Percentiles rank a stretch among this genome's conserved stretches.
Conservation (phyloP, 2,797 vertebrate genomes). For the Megaceryle alcyon region DNA sequence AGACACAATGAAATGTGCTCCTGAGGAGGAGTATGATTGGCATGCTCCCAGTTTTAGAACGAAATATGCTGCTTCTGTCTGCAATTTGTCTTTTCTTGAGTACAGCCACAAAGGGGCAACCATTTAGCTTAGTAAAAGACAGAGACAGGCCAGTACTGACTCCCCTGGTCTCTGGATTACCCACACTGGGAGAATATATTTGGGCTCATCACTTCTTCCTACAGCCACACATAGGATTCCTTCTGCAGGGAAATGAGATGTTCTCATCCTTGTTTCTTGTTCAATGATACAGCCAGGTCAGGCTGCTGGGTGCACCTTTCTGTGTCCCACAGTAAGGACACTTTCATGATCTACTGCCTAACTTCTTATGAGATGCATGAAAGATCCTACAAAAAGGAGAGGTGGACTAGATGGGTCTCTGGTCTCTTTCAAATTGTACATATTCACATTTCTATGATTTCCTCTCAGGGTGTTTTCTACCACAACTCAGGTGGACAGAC, state of each 20-base stretch:
- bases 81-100: not conserved
- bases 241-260: not conserved
- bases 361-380: not conserved
- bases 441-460: not conserved
- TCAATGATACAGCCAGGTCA: not conserved
- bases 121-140: not conserved
- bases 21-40: not conserved
- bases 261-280: not conserved
- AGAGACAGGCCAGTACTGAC: not conserved
- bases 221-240: not conserved
- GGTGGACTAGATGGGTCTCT: not conserved
- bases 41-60: not conserved
- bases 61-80: not conserved
- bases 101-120: not conserved
- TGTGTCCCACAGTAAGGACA: not conserved
- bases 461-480: not conserved
- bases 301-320: not conserved
- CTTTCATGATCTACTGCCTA: not conserved
- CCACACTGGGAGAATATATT: not conserved
- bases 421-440: not conserved
- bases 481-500: not conserved
- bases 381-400: not conserved
- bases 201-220: not conserved
- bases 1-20: not conserved
- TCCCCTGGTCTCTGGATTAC: not conserved